These are phyloP conservation scores for Sabatieria punctata DNA, from an alignment of 2,888 invertebrate species.

Conservation along the genomic window DNA sequence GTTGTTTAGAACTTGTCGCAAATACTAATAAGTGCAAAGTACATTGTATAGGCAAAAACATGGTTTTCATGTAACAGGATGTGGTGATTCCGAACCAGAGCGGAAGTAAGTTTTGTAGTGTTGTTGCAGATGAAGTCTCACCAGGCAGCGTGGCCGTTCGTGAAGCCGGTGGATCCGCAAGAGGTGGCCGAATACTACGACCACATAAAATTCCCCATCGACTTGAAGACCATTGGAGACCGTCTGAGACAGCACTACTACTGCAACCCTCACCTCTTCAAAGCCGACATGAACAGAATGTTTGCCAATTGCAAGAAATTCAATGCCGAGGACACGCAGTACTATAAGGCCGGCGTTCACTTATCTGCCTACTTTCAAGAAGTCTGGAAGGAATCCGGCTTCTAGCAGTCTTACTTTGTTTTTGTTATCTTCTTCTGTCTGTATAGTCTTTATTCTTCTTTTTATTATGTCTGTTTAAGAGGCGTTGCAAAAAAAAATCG, in stretches of 20 bases:
- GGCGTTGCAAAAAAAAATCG: no score
- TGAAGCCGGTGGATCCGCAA: conserved; percentile 71
- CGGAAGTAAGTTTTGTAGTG: background rate
- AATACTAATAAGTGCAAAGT: no score
- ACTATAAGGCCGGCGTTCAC: conserved; percentile 73
- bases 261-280: conserved; percentile 51
- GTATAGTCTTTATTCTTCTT: no score
- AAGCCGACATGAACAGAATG: conserved; percentile 86
- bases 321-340: conserved; percentile 84
- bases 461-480: no score
- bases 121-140: conserved; percentile 49
- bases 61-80: no score
- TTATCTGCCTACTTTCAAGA: conserved; percentile 64
- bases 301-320: conserved; percentile 82
- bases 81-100: background rate
- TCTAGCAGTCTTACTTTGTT: no score
- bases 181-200: conserved; percentile 93
- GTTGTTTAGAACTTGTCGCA: background rate
- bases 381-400: conserved; percentile 6
- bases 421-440: no score
- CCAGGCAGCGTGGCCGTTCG: conserved; percentile 71
- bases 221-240: conserved; percentile 69
- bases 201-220: conserved; percentile 88
- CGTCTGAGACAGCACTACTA: conserved; percentile 71
- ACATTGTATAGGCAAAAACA: no score